These are phyloP conservation scores for Drosophila villosipedis DNA, from an alignment of 2,888 invertebrate genomes.

Conservation along the genomic window DNA sequence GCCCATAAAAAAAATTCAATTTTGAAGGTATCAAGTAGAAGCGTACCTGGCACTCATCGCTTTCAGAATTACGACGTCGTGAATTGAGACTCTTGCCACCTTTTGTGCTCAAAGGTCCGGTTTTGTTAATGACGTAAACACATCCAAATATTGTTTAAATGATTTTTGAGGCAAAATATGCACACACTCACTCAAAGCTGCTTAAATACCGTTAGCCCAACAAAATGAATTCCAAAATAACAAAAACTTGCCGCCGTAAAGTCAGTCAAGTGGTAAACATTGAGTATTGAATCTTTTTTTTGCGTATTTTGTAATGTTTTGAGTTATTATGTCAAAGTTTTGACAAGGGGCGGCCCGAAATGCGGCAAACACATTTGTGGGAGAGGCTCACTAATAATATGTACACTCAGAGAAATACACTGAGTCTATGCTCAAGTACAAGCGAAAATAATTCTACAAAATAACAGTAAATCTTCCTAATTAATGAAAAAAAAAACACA, in stretches of 20 bases:
- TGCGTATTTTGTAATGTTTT: constrained; percentile 10
- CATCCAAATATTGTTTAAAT: constrained; percentile 58
- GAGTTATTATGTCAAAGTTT: constrained; percentile 37
- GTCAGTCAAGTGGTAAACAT: constrained; percentile 54
- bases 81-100: constrained; percentile 39
- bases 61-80: constrained; percentile 38
- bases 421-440: not conserved
- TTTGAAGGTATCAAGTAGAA: constrained; percentile 34
- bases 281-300: constrained; percentile 4
- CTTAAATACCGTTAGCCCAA: constrained; percentile 63
- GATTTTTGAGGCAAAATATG: constrained; percentile 48
- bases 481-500: not conserved
- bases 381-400: not conserved
- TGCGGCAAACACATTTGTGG: not conserved
- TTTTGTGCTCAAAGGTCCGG: constrained; percentile 60
- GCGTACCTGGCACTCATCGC: constrained; percentile 62
- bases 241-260: constrained; percentile 50
- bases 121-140: constrained; percentile 73
- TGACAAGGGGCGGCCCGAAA: constrained; percentile 13
- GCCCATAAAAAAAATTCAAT: constrained; percentile 33
- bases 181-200: constrained; percentile 16
- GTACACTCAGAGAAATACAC: not conserved
- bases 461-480: not conserved
- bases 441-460: not conserved
- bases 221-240: constrained; percentile 17